Conservation (phyloP, 2,888 invertebrate species). For the Nineta flava region DNA sequence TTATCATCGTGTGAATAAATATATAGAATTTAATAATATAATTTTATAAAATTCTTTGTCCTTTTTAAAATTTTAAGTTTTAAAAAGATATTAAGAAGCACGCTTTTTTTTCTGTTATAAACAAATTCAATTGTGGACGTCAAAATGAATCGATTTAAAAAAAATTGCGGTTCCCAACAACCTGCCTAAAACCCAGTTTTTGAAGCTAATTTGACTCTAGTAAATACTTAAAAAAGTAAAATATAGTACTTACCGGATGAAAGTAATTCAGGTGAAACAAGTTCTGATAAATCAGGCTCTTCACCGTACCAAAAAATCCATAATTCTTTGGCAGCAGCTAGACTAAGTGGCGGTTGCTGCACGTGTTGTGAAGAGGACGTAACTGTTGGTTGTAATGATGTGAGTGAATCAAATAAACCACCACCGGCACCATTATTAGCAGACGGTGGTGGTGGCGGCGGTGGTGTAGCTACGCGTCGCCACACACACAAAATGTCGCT, state of each 20-base stretch:
- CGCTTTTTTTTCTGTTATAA: too few species aligned
- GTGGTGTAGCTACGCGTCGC: slow-evolving; percentile 66
- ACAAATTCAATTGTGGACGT: too few species aligned
- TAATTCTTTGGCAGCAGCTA: slow-evolving; percentile 85
- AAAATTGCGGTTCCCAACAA: too few species aligned
- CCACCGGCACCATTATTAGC: slow-evolving; percentile 15
- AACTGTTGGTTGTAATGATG: slow-evolving; percentile 24
- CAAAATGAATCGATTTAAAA: too few species aligned
- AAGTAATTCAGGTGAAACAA: slow-evolving; percentile 74
- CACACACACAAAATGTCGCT: slow-evolving; percentile 96
- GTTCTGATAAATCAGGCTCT: slow-evolving; percentile 74
- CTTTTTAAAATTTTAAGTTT: too few species aligned
- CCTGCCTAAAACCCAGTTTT: too few species aligned
- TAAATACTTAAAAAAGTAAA: background rate
- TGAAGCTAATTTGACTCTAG: too few species aligned
- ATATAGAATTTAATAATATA: too few species aligned
- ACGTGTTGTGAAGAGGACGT: slow-evolving; percentile 36
- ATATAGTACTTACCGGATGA: slow-evolving; percentile 55
- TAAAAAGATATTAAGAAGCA: too few species aligned
- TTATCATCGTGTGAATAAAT: too few species aligned
- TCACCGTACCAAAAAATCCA: slow-evolving; percentile 99
- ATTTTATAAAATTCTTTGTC: too few species aligned
- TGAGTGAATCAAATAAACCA: slow-evolving; percentile 27
- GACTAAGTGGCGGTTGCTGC: slow-evolving; percentile 58
- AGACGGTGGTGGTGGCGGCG: slow-evolving; percentile 27